Base-by-base conservation (phyloP, 2,888 invertebrate genomes). In the Anodontia alba region DNA sequence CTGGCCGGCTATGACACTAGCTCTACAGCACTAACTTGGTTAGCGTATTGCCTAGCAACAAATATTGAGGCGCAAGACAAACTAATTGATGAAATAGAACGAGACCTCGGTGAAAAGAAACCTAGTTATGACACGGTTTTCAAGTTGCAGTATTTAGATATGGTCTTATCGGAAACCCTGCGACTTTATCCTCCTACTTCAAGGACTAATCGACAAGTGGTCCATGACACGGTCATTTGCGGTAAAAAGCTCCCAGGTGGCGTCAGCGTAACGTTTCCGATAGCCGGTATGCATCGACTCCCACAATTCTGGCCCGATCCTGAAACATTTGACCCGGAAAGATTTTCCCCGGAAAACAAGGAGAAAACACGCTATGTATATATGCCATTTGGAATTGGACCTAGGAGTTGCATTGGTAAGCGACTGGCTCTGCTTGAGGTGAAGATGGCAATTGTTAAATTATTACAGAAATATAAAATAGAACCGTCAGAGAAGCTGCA, bases 171-270 rank as follows among this genome's bases (percentile, higher is more conserved):
- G 3, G 90, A 90, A 68, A 82, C 85, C 0, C 76, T 90, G 31
- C 81, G 90, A 5, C 43, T 88, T 20, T 89, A 83, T 73, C 86
- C 88, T 5, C 87, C 90, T 10, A 79, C 83, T 0, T 80, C 82
- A 2, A 73, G 83, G 80, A 66, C 77, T 23, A 84, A 81, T 43
- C 46, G 84, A 31, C 73, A 81, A 20, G 79, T 36, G 26, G 46
- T 66, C 12, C 36, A 71, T 12, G 72, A 66, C 8, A 62, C 54
- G 1, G 71, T 49, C 1, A 66, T 84, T 1, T 73, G 79, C 5
- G 62, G 72, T 5, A 80, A 75, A 49, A 71, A 31, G 26, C 68
- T 84, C 62, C 81, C 81, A 0, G 54, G 42, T 10, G 72, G 73
- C 26, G 77, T 81, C n/a, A 81, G 79, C 15, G 66, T 84, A 26